A percentile compares a stretch with the other conserved stretches of the same genome.
Evolutionary conservation across 2,888 invertebrate species (phyloP).

Genomic region (Scaptomyza caliginosa): DNA sequence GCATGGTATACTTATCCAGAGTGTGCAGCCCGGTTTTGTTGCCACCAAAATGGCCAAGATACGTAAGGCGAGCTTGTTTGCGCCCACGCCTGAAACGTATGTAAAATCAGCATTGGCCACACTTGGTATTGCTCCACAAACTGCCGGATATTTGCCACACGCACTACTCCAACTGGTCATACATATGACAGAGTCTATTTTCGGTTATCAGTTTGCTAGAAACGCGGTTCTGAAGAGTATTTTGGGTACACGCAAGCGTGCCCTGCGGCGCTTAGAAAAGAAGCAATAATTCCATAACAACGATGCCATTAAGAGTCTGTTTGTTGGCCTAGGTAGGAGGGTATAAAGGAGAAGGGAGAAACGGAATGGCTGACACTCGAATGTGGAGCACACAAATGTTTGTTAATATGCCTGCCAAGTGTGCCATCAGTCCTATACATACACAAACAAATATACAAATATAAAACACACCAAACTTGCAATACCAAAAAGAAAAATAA

Average conservation of each 20-base stretch:
- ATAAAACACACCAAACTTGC: background rate
- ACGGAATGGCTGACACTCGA: slow-evolving; percentile 9
- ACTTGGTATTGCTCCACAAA: slow-evolving; percentile 88
- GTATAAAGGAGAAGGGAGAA: background rate
- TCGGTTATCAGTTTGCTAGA: slow-evolving; percentile 78
- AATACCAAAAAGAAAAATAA: slow-evolving; percentile 34
- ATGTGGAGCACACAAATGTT: slow-evolving; percentile 2
- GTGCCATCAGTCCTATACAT: slow-evolving; percentile 21
- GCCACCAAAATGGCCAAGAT: slow-evolving; percentile 96
- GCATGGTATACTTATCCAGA: slow-evolving; percentile 91
- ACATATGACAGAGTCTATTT: slow-evolving; percentile 57
- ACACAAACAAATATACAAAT: background rate
- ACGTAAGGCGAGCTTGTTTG: slow-evolving; percentile 88
- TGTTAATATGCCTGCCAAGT: slow-evolving; percentile 2
- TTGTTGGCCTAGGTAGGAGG: background rate
- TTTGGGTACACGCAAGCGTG: slow-evolving; percentile 76
- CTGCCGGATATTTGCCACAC: slow-evolving; percentile 89
- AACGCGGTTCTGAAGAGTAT: slow-evolving; percentile 78
- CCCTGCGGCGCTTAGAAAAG: slow-evolving; percentile 75
- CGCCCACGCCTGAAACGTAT: slow-evolving; percentile 89
- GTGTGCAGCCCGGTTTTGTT: slow-evolving; percentile 93
- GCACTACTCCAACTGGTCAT: slow-evolving; percentile 76
- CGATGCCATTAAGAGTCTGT: slow-evolving; percentile 32
- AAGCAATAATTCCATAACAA: slow-evolving; percentile 51
- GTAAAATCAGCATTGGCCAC: slow-evolving; percentile 89